Percentiles rank a stretch among this genome's conserved stretches.
phyloP scores from a whole-genome alignment of 2,113 vertebrate species.

The Trematocara marginatum region DNA sequence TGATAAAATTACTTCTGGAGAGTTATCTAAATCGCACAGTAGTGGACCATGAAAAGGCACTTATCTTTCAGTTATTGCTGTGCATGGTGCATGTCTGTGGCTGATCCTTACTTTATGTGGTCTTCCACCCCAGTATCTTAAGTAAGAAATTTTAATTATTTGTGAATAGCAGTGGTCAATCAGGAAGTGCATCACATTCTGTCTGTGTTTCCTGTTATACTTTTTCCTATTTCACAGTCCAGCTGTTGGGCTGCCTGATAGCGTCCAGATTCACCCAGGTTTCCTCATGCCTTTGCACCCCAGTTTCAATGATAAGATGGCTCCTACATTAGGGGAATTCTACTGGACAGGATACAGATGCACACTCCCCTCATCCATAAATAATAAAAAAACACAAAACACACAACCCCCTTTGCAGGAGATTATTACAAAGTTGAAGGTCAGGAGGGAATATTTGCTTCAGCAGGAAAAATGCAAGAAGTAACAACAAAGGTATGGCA shows the following conservation, averaged over 20 bases:
- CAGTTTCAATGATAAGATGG: neutral
- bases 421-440: neutral
- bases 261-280: neutral
- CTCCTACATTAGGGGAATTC: neutral
- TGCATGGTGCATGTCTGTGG: neutral
- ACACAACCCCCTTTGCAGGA: neutral
- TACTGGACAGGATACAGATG: neutral
- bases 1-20: slow-evolving; percentile 4
- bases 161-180: neutral
- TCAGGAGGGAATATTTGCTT: neutral
- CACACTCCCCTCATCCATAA: neutral
- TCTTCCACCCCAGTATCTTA: neutral
- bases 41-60: neutral
- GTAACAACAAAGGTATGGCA: neutral
- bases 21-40: neutral
- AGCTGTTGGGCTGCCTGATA: neutral
- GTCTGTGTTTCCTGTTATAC: neutral
- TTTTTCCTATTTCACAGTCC: slow-evolving; percentile 11
- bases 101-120: neutral
- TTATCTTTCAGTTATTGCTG: slow-evolving; percentile 1
- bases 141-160: neutral
- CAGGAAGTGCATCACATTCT: neutral
- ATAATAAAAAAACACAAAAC: fast-evolving
- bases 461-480: neutral
- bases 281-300: neutral